Evolutionary conservation across 2,113 vertebrate genomes (phyloP).

Genomic region (Ramphastos sulfuratus): DNA sequence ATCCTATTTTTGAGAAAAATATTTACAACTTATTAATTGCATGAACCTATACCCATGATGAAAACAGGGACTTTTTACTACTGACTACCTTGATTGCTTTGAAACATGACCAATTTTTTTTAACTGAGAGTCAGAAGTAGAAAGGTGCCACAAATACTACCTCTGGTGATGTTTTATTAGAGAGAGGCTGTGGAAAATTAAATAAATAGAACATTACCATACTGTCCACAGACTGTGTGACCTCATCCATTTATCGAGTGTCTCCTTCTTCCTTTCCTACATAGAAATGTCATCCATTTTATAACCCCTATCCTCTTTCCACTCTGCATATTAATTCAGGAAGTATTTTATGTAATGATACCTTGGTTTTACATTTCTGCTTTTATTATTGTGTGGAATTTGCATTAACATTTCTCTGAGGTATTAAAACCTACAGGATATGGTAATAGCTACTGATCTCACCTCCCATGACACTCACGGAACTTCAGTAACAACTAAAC

Average conservation of each 20-base stretch:
- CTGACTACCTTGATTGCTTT: neutral
- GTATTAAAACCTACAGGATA: neutral
- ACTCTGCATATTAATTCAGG: neutral
- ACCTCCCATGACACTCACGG: neutral
- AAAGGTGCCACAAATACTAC: neutral
- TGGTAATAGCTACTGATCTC: conserved; percentile 34
- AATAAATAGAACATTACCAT: neutral
- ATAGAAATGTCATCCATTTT: neutral
- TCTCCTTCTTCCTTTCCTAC: neutral
- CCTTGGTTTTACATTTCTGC: neutral
- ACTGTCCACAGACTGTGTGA: neutral
- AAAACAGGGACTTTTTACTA: neutral
- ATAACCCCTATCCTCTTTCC: neutral
- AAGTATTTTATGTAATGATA: neutral
- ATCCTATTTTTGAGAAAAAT: neutral
- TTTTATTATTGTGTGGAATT: neutral
- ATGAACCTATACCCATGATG: neutral
- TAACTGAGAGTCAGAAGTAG: neutral
- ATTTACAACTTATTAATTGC: neutral
- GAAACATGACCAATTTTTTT: neutral
- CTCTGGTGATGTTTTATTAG: neutral
- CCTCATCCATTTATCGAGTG: neutral
- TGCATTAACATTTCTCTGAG: neutral
- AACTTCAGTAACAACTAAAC: conserved; percentile 16
- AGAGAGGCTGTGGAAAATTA: neutral